Conservation (phyloP, 1,140 invertebrate species). For the Ceratoteleas bidentatus region DNA sequence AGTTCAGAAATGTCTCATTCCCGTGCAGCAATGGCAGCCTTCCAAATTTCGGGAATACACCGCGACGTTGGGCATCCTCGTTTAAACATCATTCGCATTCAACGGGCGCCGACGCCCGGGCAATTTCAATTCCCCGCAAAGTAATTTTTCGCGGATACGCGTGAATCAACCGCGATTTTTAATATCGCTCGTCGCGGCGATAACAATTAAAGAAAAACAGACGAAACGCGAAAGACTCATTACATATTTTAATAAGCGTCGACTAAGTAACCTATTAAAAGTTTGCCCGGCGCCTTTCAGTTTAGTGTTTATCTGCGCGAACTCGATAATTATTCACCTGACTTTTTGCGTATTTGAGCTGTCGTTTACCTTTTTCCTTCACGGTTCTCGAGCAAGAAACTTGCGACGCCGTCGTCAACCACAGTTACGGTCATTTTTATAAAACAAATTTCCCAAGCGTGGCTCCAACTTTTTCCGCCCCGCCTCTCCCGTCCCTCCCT, state of each 20-base stretch:
- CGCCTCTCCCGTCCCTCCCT: neutral
- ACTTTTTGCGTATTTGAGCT: conserved; percentile 28
- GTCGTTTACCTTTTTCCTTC: conserved; percentile 33
- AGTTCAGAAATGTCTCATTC: conserved; percentile 54
- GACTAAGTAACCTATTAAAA: conserved; percentile 61
- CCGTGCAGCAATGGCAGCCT: conserved; percentile 35
- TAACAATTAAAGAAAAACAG: conserved; percentile 42
- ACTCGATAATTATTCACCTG: conserved; percentile 56
- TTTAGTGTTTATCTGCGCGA: conserved; percentile 47
- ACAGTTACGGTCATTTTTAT: conserved; percentile 25
- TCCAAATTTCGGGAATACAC: conserved; percentile 49
- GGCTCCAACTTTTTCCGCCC: conserved; percentile 6
- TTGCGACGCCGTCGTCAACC: conserved; percentile 1
- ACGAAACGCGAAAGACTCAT: conserved; percentile 39
- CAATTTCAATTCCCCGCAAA: conserved; percentile 44
- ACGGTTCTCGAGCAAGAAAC: conserved; percentile 13
- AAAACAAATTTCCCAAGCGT: conserved; percentile 16
- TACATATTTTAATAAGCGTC: conserved; percentile 57
- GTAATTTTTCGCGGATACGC: conserved; percentile 9
- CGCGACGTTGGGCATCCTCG: conserved; percentile 31
- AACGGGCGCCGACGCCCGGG: conserved; percentile 5
- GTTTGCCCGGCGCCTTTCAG: conserved; percentile 37
- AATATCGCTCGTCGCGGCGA: conserved; percentile 17
- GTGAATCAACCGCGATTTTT: conserved; percentile 26
- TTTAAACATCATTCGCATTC: conserved; percentile 57